phyloP scores from a whole-genome alignment of 37 sponge, comb jelly and placozoan species.

The Aplysina aerophoba region DNA sequence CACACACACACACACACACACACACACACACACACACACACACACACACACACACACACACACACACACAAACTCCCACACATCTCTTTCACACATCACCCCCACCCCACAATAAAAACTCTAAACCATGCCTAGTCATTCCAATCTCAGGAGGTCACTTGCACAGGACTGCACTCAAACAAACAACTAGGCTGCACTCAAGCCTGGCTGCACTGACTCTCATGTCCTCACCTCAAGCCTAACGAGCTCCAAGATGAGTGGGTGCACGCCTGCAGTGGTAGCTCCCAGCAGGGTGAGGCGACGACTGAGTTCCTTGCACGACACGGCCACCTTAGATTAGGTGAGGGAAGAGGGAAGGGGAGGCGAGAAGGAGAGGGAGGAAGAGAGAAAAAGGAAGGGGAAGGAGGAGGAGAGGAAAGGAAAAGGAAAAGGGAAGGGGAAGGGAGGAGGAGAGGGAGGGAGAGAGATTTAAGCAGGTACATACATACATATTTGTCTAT shows the following conservation, averaged over 20 bases:
- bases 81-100: too few relatives aligned
- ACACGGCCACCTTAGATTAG: background rate
- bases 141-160: too few relatives aligned
- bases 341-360: background rate
- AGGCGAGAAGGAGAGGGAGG: too few relatives aligned
- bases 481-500: too few relatives aligned
- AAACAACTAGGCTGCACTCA: background rate
- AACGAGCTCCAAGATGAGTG: background rate
- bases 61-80: too few relatives aligned
- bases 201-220: too few relatives aligned
- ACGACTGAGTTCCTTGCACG: background rate
- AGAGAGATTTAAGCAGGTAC: too few relatives aligned
- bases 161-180: background rate
- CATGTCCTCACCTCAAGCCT: background rate
- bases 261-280: background rate
- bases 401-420: background rate
- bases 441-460: too few relatives aligned
- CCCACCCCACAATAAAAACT: too few relatives aligned
- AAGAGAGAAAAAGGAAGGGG: too few relatives aligned
- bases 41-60: background rate
- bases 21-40: constrained; percentile 29
- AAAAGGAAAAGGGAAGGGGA: too few relatives aligned
- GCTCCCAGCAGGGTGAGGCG: background rate
- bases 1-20: constrained; percentile 33
- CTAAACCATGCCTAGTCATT: too few relatives aligned